Percentiles rank a stretch among this genome's conserved stretches.
These are phyloP conservation scores for Drosophila borborema DNA, from an alignment of 2,888 invertebrate species.

Conservation along the genomic window DNA sequence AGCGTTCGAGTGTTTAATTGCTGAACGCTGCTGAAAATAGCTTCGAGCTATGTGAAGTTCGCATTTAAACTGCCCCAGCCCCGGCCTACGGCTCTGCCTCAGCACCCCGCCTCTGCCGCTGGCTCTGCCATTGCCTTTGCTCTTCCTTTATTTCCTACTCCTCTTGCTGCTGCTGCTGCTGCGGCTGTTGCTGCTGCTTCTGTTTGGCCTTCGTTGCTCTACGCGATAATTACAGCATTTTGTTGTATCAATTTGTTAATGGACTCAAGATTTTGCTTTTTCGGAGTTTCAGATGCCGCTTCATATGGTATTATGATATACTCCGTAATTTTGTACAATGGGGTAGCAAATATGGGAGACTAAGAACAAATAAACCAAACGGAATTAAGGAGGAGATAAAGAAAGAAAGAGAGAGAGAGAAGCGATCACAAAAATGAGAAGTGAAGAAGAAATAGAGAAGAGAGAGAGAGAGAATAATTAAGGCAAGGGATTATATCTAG, in stretches of 20 bases:
- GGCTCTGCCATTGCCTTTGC: not conserved
- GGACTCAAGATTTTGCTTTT: slow-evolving; percentile 59
- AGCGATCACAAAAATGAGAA: too few species aligned
- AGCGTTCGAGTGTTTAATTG: slow-evolving; percentile 75
- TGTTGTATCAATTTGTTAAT: slow-evolving; percentile 82
- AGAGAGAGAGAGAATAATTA: too few species aligned
- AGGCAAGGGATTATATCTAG: too few species aligned
- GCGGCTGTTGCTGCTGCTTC: slow-evolving; percentile 37
- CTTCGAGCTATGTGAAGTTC: slow-evolving; percentile 68
- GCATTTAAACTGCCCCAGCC: slow-evolving; percentile 8
- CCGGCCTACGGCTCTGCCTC: slow-evolving; percentile 1
- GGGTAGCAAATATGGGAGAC: not conserved
- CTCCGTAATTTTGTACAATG: slow-evolving; percentile 19
- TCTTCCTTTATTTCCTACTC: slow-evolving; percentile 3
- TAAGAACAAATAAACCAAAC: not conserved
- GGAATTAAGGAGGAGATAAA: not conserved
- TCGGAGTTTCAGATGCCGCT: slow-evolving; percentile 27
- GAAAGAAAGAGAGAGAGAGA: not conserved
- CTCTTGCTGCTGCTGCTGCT: slow-evolving; percentile 1
- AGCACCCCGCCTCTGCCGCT: not conserved
- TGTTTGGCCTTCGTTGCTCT: slow-evolving; percentile 59
- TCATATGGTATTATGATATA: slow-evolving; percentile 51
- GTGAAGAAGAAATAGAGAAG: too few species aligned
- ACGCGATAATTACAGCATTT: slow-evolving; percentile 80
- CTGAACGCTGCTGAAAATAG: slow-evolving; percentile 77